Evolutionary conservation across 2,113 vertebrate genomes (phyloP).

Genomic region (Petroica traversi): DNA sequence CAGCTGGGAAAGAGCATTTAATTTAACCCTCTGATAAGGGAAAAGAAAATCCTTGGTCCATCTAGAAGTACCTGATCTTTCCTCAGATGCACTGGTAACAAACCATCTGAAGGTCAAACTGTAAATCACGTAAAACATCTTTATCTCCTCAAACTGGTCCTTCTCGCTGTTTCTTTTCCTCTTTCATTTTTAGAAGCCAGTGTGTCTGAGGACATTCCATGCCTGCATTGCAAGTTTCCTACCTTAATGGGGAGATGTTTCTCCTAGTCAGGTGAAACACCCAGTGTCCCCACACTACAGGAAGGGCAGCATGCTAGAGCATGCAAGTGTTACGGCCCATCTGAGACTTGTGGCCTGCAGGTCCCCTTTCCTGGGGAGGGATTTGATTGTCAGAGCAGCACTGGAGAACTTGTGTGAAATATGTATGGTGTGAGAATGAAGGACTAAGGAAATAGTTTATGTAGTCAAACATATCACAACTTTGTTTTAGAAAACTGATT

Average conservation of each 20-base stretch:
- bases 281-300: not conserved
- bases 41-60: conserved; percentile 43
- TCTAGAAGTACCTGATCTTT: conserved; percentile 47
- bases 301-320: not conserved
- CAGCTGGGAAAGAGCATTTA: conserved; percentile 47
- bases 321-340: not conserved
- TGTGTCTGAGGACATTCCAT: not conserved
- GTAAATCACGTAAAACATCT: conserved; percentile 67
- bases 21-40: conserved; percentile 70
- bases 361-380: not conserved
- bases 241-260: not conserved
- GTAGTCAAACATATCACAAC: not conserved
- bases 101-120: conserved; percentile 71
- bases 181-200: conserved; percentile 37
- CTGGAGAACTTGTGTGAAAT: not conserved
- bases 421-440: not conserved
- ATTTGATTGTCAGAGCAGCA: not conserved
- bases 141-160: conserved; percentile 47
- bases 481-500: not conserved
- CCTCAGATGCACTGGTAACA: conserved; percentile 40
- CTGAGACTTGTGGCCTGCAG: not conserved
- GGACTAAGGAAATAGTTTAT: not conserved
- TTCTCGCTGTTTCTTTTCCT: not conserved
- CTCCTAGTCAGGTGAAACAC: not conserved
- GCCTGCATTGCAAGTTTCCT: not conserved